Evolutionary conservation across 2,113 vertebrate species (phyloP), one percentile per base, ranked within the genome.

Genomic region (Ptyas mucosa): DNA sequence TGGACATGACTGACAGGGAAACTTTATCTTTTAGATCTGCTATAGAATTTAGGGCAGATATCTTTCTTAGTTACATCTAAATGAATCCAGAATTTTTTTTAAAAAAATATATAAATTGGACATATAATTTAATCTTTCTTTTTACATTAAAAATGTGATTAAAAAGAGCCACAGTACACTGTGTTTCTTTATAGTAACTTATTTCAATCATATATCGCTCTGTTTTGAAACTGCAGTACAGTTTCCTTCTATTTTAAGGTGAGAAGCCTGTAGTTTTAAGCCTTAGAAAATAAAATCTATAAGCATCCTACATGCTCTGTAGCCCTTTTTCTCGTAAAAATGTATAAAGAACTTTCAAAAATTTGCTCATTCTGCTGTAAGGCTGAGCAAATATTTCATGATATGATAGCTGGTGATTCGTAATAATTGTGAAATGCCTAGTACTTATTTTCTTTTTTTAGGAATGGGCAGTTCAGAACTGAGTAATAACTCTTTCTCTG

Each of bases 141-240:
- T 0, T 90, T 93, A 91, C 61, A 94, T 14, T 23, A 90, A 91
- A 94, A 75, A 51, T 53, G 90, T 55, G 91, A 61, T 89, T 93
- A 95, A 94, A 75, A 39, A 94, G 93, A 95, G 92, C 94, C 93
- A 96, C 90, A 92, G 94, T 96, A 96, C 96, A 97, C 95, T 97
- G 93, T 95, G 96, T 97, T 97, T 96, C 96, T 97, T 98, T 97
- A 97, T 97, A 97, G 96, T 97, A 98, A 98, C 98, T 98, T 97
- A 96, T 98, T 98, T 98, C 98, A 98, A 98, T 96, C 91, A 20
- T 75, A 75, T 39, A 39, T 9, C 2, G 2, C 5, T 39, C 69
- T 81, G 69, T 81, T 81, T 81, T 81, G n/a, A 81, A 81, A 81
- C 34, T 39, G 7, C 34, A 20, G 34, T 20, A 39, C 15, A 39